These are phyloP conservation scores for Drosophila paracracens DNA, from an alignment of 2,888 invertebrate species.

Conservation along the genomic window DNA sequence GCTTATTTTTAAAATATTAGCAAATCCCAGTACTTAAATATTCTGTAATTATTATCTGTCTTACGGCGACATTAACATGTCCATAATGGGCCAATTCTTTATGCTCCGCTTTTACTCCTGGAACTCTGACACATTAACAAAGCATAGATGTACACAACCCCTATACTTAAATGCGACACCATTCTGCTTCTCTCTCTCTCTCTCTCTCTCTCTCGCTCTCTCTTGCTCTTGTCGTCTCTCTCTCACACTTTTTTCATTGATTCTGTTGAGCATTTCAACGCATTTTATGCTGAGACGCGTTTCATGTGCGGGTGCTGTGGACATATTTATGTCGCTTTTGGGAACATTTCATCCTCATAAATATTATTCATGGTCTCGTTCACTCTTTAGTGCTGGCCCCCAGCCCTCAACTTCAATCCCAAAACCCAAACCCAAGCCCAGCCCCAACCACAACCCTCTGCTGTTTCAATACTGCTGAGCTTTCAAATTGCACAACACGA, in stretches of 20 bases:
- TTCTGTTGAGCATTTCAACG: constrained; percentile 62
- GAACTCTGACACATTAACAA: constrained; percentile 19
- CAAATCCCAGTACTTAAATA: not conserved
- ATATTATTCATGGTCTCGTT: constrained; percentile 82
- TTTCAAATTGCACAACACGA: constrained; percentile 70
- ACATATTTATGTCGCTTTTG: constrained; percentile 84
- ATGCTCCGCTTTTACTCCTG: constrained; percentile 9
- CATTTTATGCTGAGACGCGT: constrained; percentile 75
- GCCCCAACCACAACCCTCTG: constrained; percentile 8
- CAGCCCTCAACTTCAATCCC: constrained; percentile 11
- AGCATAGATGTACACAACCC: constrained; percentile 30
- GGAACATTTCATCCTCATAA: constrained; percentile 84
- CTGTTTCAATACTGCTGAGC: constrained; percentile 70
- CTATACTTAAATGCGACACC: constrained; percentile 19
- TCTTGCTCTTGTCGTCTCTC: not conserved
- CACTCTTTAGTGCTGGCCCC: constrained; percentile 57
- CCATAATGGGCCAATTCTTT: constrained; percentile 15
- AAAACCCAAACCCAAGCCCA: constrained; percentile 5
- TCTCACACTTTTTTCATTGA: constrained; percentile 18
- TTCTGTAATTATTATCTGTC: constrained; percentile 23
- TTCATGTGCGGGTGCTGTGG: constrained; percentile 83
- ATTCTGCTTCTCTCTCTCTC: not conserved
- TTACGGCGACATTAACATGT: constrained; percentile 12
- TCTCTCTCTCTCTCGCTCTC: not conserved
- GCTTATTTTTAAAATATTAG: not conserved